Evolutionary conservation across 1,140 invertebrate genomes (phyloP).

Genomic region (Macrosteles quadrilineatus): DNA sequence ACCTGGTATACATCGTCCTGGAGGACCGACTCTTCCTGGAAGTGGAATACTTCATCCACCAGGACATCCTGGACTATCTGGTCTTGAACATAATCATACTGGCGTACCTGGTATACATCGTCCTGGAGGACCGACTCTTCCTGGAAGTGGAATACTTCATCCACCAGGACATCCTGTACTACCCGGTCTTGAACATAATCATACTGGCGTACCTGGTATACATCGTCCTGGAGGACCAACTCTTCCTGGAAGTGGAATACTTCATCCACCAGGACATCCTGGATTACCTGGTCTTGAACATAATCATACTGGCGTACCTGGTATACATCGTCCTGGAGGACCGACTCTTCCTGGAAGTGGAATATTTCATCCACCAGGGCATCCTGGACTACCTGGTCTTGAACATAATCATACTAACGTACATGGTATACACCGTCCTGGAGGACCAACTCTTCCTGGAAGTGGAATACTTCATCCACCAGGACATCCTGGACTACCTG

Average conservation of each 20-base stretch:
- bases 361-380: conserved; percentile 25
- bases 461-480: conserved; percentile 1
- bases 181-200: not conserved
- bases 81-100: not conserved
- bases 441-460: not conserved
- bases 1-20: too few species aligned
- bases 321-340: not conserved
- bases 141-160: conserved; percentile 34
- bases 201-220: not conserved
- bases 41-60: conserved; percentile 33
- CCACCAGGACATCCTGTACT: conserved; percentile 34
- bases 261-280: conserved; percentile 35
- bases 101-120: too few species aligned
- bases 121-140: conserved; percentile 31
- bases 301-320: not conserved
- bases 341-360: not conserved
- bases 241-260: conserved; percentile 23
- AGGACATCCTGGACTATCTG: conserved; percentile 31
- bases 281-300: conserved; percentile 17
- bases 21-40: conserved; percentile 27
- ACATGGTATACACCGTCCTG: conserved; percentile 25
- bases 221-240: conserved; percentile 32
- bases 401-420: conserved; percentile 36
- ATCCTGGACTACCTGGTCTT: conserved; percentile 36
- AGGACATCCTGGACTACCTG: conserved; percentile 37